Base-by-base conservation (phyloP, 2,888 invertebrate species). In the Melipona beecheii region DNA sequence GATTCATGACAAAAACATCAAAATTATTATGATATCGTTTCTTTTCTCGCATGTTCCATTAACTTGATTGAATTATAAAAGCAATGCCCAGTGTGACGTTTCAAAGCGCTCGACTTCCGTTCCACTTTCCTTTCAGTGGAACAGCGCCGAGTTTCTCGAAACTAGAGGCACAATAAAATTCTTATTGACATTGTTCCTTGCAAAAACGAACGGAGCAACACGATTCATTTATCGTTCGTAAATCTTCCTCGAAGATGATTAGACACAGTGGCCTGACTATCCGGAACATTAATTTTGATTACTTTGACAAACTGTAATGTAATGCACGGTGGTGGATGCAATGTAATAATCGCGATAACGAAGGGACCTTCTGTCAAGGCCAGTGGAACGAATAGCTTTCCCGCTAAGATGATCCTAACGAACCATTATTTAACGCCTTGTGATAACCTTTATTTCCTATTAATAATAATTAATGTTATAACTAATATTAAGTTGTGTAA, bases 241-340 rank as follows among this genome's bases (percentile, higher is more conserved):
- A 88, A 88, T 76, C 82, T 71, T 56, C 81, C 77, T 68, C 74
- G 58, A 75, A 65, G 66, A 78, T 69, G 81, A 84, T 87, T 89
- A 87, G 75, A 54, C 36, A 72, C 83, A 74, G 73, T 64, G 24
- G 83, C 74, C 50, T 79, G 80, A 87, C 87, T 84, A 78, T 78
- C 72, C 56, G 80, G 84, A 86, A 89, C 91, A 92, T 92, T 92
- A 92, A 92, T 92, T 91, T 92, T 91, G 92, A 92, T 92, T 92
- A 92, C 85, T 88, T 87, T 79, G 83, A 86, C 87, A 84, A 86
- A 87, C 90, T 84, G 86, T 88, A 84, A 89, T 87, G 88, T 89
- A 87, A 90, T 90, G 88, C 85, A 84, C 85, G 86, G 75, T 88
- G 86, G 89, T 88, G 86, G 89, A 87, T 91, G 84, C 87, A 86